Evolutionary conservation across 2,888 invertebrate genomes (phyloP).

Genomic region (Acanthoscelides obtectus): DNA sequence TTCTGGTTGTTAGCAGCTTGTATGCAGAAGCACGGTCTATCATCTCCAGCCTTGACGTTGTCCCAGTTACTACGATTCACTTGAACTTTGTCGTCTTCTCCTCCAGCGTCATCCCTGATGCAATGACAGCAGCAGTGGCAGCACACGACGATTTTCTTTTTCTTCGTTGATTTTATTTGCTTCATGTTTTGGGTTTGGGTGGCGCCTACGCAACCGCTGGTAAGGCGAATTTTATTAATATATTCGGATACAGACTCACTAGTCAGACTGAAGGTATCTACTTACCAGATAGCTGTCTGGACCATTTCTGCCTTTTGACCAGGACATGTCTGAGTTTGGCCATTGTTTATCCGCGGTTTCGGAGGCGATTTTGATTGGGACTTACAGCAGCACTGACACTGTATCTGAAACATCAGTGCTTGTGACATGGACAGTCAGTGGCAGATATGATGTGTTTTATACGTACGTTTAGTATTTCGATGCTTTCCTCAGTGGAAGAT

Average conservation of each 20-base stretch:
- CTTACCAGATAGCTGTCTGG: neutral
- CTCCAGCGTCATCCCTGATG: neutral
- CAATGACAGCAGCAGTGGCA: slow-evolving; percentile 12
- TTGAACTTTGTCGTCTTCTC: neutral
- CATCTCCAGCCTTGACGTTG: neutral
- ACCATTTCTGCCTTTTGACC: neutral
- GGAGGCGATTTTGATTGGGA: neutral
- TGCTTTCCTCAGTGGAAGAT: slow-evolving; percentile 18
- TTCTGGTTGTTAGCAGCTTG: neutral
- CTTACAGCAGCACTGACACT: slow-evolving; percentile 2
- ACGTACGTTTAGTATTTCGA: slow-evolving; percentile 19
- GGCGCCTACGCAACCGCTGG: neutral
- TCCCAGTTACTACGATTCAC: neutral
- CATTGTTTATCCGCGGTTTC: neutral
- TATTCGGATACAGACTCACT: too few species aligned
- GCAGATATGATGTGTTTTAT: slow-evolving; percentile 10
- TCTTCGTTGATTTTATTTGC: neutral
- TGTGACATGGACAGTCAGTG: slow-evolving; percentile 10
- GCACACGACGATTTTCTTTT: slow-evolving; percentile 11
- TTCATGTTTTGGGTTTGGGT: slow-evolving; percentile 5
- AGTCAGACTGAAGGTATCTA: neutral
- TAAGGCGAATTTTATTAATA: neutral
- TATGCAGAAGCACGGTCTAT: neutral
- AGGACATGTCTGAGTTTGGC: neutral
- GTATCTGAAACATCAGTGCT: slow-evolving; percentile 7